Evolutionary conservation across 2,113 vertebrate genomes (phyloP).

Genomic region (Hirundichthys speculiger): DNA sequence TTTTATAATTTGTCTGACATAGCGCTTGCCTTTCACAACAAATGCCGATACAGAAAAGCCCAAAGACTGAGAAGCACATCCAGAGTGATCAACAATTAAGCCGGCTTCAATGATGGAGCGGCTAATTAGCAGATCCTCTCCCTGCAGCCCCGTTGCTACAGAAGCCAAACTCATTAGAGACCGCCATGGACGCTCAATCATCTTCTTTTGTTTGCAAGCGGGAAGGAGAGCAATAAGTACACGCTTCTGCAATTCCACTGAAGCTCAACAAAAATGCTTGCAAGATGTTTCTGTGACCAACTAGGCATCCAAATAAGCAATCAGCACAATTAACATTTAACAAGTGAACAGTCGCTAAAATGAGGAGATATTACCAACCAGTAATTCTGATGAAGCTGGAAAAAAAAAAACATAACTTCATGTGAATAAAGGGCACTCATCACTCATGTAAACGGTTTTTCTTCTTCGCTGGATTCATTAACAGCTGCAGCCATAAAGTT

Average conservation of each 20-base stretch:
- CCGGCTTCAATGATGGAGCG: conserved; percentile 34
- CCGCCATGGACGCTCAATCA: conserved; percentile 8
- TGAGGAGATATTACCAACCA: too few species aligned
- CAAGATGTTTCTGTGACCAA: not conserved
- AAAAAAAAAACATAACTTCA: too few species aligned
- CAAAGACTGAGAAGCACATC: conserved; percentile 13
- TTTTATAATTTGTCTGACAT: conserved; percentile 1
- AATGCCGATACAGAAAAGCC: conserved; percentile 8
- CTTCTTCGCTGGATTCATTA: too few species aligned
- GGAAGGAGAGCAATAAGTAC: not conserved
- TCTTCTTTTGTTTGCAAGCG: conserved; percentile 23
- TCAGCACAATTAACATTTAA: too few species aligned
- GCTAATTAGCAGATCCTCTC: conserved; percentile 55
- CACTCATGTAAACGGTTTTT: too few species aligned
- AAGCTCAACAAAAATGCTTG: not conserved
- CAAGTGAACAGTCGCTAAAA: too few species aligned
- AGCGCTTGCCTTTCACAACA: conserved; percentile 1
- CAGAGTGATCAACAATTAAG: conserved; percentile 17
- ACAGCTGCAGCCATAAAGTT: too few species aligned
- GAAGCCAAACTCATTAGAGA: conserved; percentile 50
- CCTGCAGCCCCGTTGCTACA: conserved; percentile 50
- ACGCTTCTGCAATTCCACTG: too few species aligned
- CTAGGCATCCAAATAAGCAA: too few species aligned
- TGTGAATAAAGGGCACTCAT: too few species aligned
- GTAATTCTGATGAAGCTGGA: too few species aligned